Conservation (phyloP, 2,888 invertebrate genomes). For the Hypsopygia costalis region DNA sequence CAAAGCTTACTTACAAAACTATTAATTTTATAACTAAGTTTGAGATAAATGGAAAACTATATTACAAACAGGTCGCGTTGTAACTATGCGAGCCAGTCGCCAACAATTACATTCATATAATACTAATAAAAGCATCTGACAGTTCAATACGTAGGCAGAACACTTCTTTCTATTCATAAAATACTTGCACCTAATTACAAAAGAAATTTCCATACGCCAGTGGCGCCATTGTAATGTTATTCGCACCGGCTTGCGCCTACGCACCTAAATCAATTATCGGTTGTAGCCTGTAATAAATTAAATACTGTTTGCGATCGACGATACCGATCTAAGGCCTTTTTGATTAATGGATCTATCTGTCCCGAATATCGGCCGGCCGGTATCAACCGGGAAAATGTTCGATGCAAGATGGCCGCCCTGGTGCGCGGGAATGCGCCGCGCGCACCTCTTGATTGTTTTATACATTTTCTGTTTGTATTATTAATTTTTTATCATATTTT, state of each 20-base stretch:
- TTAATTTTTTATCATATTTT: not conserved
- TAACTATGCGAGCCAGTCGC: no score
- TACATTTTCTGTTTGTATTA: slow-evolving; percentile 5
- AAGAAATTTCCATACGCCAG: slow-evolving; percentile 29
- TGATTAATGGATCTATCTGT: slow-evolving; percentile 71
- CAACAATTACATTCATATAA: not conserved
- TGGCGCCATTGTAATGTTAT: slow-evolving; percentile 65
- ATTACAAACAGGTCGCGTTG: no score
- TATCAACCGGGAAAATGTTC: slow-evolving; percentile 52
- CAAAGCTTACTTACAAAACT: no score
- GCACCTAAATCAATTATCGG: slow-evolving; percentile 68
- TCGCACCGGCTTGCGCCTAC: slow-evolving; percentile 66
- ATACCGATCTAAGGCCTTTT: slow-evolving; percentile 63
- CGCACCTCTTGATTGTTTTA: slow-evolving; percentile 30
- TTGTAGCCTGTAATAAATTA: slow-evolving; percentile 59
- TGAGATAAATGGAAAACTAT: no score
- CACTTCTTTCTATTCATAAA: not conserved
- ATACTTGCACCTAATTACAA: slow-evolving; percentile 8
- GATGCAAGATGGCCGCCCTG: slow-evolving; percentile 68
- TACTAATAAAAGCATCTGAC: slow-evolving; percentile 13
- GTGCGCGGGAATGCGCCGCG: slow-evolving; percentile 48
- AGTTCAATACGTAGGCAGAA: slow-evolving; percentile 2
- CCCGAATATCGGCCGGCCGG: slow-evolving; percentile 48
- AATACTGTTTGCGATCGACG: slow-evolving; percentile 68
- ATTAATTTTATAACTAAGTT: no score